A percentile compares a stretch with the other conserved stretches of the same genome.
Evolutionary conservation across 1,140 invertebrate genomes (phyloP).

Genomic region (Agrypnia vestita): DNA sequence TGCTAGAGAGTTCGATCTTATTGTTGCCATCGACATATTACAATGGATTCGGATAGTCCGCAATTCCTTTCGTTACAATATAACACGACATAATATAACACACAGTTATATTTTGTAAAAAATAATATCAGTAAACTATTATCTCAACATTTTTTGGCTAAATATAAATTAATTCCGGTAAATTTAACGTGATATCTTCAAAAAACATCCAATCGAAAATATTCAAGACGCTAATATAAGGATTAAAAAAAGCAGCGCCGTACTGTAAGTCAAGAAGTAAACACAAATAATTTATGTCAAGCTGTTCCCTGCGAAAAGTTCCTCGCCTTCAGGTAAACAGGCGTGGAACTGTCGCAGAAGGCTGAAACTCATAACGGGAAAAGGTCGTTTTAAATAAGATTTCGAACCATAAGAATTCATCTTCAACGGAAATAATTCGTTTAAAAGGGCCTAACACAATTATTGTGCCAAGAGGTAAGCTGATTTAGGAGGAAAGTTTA

Average conservation of each 20-base stretch:
- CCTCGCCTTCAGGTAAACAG: constrained; percentile 44
- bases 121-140: no score
- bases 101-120: no score
- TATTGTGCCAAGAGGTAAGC: constrained; percentile 47
- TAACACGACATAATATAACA: no score
- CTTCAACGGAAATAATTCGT: constrained; percentile 53
- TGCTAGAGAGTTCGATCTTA: no score
- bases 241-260: background rate
- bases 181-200: no score
- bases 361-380: constrained; percentile 56
- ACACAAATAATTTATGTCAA: constrained; percentile 60
- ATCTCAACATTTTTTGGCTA: no score
- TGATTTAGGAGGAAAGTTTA: constrained; percentile 59
- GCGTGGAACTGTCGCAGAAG: constrained; percentile 51
- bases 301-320: constrained; percentile 59
- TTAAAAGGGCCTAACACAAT: constrained; percentile 56
- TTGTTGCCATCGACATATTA: no score
- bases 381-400: constrained; percentile 57
- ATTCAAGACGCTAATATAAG: background rate
- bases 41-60: no score
- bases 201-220: background rate
- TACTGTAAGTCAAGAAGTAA: constrained; percentile 49
- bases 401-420: constrained; percentile 53
- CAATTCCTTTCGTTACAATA: no score
- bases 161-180: no score